Base-by-base conservation (phyloP, 2,888 invertebrate genomes). In the Xanthorhoe spadicearia region DNA sequence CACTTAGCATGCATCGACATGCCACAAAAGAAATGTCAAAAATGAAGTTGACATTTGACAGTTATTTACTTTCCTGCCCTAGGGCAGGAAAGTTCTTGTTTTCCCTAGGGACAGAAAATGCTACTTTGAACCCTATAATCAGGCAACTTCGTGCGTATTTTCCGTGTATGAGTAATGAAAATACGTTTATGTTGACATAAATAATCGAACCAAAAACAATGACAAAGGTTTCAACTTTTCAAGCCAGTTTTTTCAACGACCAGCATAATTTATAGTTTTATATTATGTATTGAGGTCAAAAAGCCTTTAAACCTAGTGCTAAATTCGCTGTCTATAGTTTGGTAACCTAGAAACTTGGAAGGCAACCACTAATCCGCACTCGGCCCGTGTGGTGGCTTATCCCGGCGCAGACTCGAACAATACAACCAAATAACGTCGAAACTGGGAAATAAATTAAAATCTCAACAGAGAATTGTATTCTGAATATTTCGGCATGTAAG, bases 281-380 rank as follows among this genome's bases (percentile, higher is more conserved):
- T 10, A 38, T 13, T 38, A 2, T 23, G 23, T 8, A 51, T 19
- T 18, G 51, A 13, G 51, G 19, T 19, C 51, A 3, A 51, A 50
- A 50, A 18, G 23, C 23, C 23, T 23, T 13, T 4, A 28, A 51
- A 23, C 23, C 23, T 9, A 19, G 10, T 49, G 18, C 2, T 13
- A 2, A 51, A 23, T 23, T 57, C 17, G 48, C 7, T 28, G 1
- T 23, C 17, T 8, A 57, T 49, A 17, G 17, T 48, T n/a, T 57
- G 48, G 57, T 48, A 49, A 57, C 28, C 57, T 57, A 48, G 51
- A 51, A 32, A 49, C 57, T 57, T 38, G 18, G 35, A 50, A 38
- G 50, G 35, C 50, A 58, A 58, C 58, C 58, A 19, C 58, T 51
- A 58, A 58, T 58, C 58, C 49, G n/a, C 50, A 38, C 50, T 51